phyloP scores from a whole-genome alignment of 2,797 vertebrate genomes.

The Epinephelus awoara region DNA sequence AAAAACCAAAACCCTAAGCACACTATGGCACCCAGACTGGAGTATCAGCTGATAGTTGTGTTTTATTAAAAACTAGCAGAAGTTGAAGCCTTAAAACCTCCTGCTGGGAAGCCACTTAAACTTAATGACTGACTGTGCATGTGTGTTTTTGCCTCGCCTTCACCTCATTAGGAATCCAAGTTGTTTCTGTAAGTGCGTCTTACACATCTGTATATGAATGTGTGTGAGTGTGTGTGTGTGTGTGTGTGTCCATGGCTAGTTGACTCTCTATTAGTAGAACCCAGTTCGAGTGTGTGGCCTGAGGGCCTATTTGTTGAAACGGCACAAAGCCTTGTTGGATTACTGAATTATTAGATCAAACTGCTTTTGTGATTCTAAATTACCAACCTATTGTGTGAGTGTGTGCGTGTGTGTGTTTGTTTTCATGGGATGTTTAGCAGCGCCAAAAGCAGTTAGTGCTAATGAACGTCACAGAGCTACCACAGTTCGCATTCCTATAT shows the following conservation, averaged over 20 bases:
- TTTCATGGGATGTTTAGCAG: slow-evolving; percentile 21
- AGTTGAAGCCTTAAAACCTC: not conserved
- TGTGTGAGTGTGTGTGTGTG: not conserved
- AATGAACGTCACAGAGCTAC: slow-evolving; percentile 20
- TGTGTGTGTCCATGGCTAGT: slow-evolving; percentile 23
- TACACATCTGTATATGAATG: not conserved
- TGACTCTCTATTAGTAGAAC: slow-evolving; percentile 26
- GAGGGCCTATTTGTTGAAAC: slow-evolving; percentile 34
- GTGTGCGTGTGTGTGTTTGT: slow-evolving; percentile 1
- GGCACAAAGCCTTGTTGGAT: slow-evolving; percentile 31
- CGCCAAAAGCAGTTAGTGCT: slow-evolving; percentile 3
- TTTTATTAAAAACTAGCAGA: not conserved
- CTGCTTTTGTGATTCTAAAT: slow-evolving; percentile 33
- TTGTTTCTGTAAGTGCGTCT: slow-evolving; percentile 13
- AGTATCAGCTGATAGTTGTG: not conserved
- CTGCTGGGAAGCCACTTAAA: slow-evolving; percentile 2
- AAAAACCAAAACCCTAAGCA: not conserved
- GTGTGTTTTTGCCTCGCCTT: not conserved
- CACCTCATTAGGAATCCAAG: slow-evolving; percentile 23
- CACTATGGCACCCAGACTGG: not conserved
- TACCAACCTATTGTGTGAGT: not conserved
- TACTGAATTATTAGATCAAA: slow-evolving; percentile 39
- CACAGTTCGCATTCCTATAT: not conserved
- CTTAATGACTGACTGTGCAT: not conserved
- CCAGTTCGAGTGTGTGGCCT: slow-evolving; percentile 17